These are phyloP conservation scores for Phrynocephalus forsythii DNA, from an alignment of 2,797 vertebrate species.

Conservation along the genomic window DNA sequence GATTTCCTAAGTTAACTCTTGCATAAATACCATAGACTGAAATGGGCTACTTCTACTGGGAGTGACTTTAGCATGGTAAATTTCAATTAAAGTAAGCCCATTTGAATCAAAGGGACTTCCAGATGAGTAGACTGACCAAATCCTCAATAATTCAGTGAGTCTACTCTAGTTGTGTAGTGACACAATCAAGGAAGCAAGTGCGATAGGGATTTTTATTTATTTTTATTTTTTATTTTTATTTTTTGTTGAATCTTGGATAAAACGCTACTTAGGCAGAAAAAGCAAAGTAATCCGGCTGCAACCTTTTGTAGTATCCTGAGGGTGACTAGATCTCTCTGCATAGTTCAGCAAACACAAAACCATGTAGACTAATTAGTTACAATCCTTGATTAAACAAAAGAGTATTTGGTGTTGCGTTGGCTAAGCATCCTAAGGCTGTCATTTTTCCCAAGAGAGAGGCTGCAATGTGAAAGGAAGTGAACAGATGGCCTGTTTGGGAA, in stretches of 20 bases:
- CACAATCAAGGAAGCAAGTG: neutral
- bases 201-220: neutral
- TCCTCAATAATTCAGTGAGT: too few species aligned
- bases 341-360: constrained; percentile 46
- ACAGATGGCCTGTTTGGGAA: constrained; percentile 59
- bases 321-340: constrained; percentile 23
- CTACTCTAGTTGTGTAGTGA: constrained; percentile 1
- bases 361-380: constrained; percentile 50
- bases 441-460: constrained; percentile 55
- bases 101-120: too few species aligned
- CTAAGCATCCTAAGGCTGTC: constrained; percentile 62
- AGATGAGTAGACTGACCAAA: too few species aligned
- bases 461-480: constrained; percentile 63
- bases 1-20: too few species aligned
- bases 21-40: too few species aligned
- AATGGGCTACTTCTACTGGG: too few species aligned
- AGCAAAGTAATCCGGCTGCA: constrained; percentile 38
- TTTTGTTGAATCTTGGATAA: constrained; percentile 25
- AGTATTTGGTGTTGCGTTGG: constrained; percentile 10
- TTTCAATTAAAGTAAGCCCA: too few species aligned
- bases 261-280: constrained; percentile 7
- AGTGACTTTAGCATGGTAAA: too few species aligned
- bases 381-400: constrained; percentile 58
- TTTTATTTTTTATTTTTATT: too few species aligned
- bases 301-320: constrained; percentile 16